phyloP scores from a whole-genome alignment of 2,113 vertebrate genomes.

The Forbesichthys papilliferus region DNA sequence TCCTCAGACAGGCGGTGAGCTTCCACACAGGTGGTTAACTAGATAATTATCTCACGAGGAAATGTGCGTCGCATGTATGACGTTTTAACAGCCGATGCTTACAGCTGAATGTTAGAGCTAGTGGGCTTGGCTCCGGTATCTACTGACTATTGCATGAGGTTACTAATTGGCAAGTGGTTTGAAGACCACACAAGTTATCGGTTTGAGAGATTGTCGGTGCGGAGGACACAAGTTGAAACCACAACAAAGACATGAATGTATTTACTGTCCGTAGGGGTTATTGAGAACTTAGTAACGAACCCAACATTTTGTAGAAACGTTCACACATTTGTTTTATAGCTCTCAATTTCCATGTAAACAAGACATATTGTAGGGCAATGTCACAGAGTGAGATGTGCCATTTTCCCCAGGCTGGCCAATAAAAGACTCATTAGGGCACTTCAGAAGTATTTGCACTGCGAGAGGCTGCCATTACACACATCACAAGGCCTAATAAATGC shows the following conservation, averaged over 20 bases:
- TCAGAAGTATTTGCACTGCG: conserved; percentile 73
- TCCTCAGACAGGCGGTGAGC: conserved; percentile 66
- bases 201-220: conserved; percentile 13
- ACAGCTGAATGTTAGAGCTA: not conserved
- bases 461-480: conserved; percentile 78
- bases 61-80: conserved; percentile 8
- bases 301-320: conserved; percentile 60
- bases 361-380: conserved; percentile 61
- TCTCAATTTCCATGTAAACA: conserved; percentile 72
- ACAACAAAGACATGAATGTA: conserved; percentile 45
- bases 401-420: conserved; percentile 70
- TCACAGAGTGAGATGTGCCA: conserved; percentile 68
- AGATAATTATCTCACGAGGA: conserved; percentile 52
- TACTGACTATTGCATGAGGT: conserved; percentile 32
- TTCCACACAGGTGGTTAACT: conserved; percentile 64
- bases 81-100: conserved; percentile 4
- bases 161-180: conserved; percentile 29
- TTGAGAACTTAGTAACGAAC: conserved; percentile 44
- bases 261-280: conserved; percentile 31
- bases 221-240: conserved; percentile 46
- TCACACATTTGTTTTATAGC: conserved; percentile 50
- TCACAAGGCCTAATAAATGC: conserved; percentile 79
- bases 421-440: conserved; percentile 79
- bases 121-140: conserved; percentile 22
- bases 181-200: conserved; percentile 17